phyloP scores from a whole-genome alignment of 1,140 invertebrate species.

The Meteorus sp. region DNA sequence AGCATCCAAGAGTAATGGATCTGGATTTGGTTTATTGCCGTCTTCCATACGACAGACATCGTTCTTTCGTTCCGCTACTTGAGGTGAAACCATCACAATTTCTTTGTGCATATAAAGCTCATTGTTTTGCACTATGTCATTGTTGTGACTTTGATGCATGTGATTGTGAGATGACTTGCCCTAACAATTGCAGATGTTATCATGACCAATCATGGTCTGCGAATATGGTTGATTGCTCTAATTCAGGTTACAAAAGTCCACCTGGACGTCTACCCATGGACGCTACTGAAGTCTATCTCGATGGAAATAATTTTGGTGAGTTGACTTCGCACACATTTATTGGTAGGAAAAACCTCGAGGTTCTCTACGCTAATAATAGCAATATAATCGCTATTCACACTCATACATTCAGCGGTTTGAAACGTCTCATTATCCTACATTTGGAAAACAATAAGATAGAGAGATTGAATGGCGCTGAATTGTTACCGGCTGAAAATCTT shows the following conservation, averaged over 20 bases:
- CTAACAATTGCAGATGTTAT: conserved; percentile 83
- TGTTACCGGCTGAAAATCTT: conserved; percentile 71
- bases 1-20: conserved; percentile 81
- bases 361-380: conserved; percentile 81
- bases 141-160: conserved; percentile 88
- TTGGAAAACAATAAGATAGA: conserved; percentile 79
- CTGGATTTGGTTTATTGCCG: conserved; percentile 80
- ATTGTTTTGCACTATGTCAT: conserved; percentile 81
- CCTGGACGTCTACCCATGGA: conserved; percentile 86
- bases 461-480: conserved; percentile 74
- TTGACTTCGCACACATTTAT: conserved; percentile 84
- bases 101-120: conserved; percentile 78
- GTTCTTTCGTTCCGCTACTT: conserved; percentile 70
- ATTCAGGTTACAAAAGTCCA: conserved; percentile 69
- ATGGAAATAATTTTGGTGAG: conserved; percentile 80
- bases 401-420: conserved; percentile 81
- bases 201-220: conserved; percentile 85
- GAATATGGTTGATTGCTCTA: conserved; percentile 88
- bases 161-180: conserved; percentile 84
- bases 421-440: conserved; percentile 74
- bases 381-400: conserved; percentile 79
- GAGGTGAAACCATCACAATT: conserved; percentile 75
- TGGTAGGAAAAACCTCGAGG: conserved; percentile 81
- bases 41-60: conserved; percentile 74
- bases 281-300: conserved; percentile 85